Evolutionary conservation across 2,113 vertebrate genomes (phyloP).

Genomic region (Macquaria ambigua): DNA sequence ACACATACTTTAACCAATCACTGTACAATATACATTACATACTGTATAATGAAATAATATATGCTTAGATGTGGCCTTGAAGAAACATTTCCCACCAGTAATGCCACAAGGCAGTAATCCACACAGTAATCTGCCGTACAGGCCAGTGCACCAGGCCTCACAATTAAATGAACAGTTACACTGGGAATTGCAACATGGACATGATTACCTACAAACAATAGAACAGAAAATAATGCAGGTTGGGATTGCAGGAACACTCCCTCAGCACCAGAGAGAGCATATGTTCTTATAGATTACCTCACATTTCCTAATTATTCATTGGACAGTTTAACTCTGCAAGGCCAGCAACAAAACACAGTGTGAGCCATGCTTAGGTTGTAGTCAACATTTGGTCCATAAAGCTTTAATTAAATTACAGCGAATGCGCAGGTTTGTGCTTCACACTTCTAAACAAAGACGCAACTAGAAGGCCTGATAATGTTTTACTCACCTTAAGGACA

Average conservation of each 20-base stretch:
- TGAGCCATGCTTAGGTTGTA: not conserved
- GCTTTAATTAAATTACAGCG: constrained; percentile 10
- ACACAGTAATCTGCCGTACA: not conserved
- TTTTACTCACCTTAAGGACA: not conserved
- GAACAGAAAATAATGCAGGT: constrained; percentile 22
- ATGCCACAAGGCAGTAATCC: not conserved
- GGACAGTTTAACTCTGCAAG: constrained; percentile 10
- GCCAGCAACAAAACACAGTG: not conserved
- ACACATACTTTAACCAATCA: not conserved
- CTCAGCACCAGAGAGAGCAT: constrained; percentile 8
- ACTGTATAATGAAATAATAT: not conserved
- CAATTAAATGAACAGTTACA: constrained; percentile 23
- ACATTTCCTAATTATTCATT: constrained; percentile 26
- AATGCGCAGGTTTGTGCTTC: not conserved
- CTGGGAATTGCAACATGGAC: not conserved
- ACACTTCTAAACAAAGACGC: constrained; percentile 3
- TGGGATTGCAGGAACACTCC: constrained; percentile 16
- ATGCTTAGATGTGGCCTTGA: not conserved
- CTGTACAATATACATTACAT: not conserved
- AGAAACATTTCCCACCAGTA: not conserved
- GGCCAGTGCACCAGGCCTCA: not conserved
- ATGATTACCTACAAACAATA: constrained; percentile 20
- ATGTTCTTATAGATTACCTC: constrained; percentile 19
- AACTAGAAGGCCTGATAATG: not conserved
- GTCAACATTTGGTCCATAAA: constrained; percentile 8